Base-by-base conservation (phyloP, 2,797 vertebrate species). In the Fundulus diaphanus region DNA sequence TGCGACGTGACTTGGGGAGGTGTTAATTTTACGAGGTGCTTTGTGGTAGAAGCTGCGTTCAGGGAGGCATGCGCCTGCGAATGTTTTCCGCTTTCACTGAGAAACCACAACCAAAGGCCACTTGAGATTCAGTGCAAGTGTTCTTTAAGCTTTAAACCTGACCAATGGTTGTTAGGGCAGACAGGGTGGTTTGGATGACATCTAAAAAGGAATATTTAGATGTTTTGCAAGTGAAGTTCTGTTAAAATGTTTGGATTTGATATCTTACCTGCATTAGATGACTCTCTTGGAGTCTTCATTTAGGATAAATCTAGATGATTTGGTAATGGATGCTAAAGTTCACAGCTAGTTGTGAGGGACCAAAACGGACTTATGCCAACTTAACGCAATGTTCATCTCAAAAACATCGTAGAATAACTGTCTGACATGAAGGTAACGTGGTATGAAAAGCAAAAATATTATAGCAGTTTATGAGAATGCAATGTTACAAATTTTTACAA, bases 21-120 rank as follows among this genome's bases (percentile, higher is more conserved):
- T 89, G 92, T 85, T 90, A 86, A 92, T 92, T 93, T 92, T 92
- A 94, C 24, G 81, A 89, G 88, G 88, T 91, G 85, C 86, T 90
- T 73, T 87, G 91, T 84, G 86, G 85, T 88, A 90, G 91, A 90
- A 87, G 77, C 76, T 87, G 82, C 27, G 22, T 87, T 89, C 68
- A 82, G 79, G 75, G 79, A 88, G 77, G 74, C 12, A 61, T 57
- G 80, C 82, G 82, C 77, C 81, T 81, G 76, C 82, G 79, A 87
- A 85, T 81, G 69, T 89, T 81, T 87, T 72, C 35, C 42, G 46
- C 27, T 81, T 80, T 79, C 57, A 22, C 78, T 57, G 76, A 84
- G 77, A 87, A 87, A 88, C 87, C 85, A 66, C 82, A 87, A n/a
- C 12, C 71, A 82, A 40, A 40, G 68, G 8, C 27, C 66, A 71